Evolutionary conservation across 2,888 invertebrate species (phyloP).

Genomic region (Geophilus truncorum): DNA sequence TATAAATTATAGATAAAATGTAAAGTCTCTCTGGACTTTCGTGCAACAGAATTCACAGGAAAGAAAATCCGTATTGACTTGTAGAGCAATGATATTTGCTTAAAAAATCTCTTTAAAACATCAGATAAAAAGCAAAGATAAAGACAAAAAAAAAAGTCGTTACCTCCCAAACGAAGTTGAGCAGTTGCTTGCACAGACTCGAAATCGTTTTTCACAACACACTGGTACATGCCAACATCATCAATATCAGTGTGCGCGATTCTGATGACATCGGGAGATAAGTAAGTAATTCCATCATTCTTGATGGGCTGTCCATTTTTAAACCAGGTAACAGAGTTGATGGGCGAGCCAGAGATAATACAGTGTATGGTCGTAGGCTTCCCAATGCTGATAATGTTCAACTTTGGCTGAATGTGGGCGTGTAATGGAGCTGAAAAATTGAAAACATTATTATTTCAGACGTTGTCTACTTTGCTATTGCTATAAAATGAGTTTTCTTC

Average conservation of each 20-base stretch:
- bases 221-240: constrained; percentile 30
- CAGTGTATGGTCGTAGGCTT: constrained; percentile 28
- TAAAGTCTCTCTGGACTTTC: background rate
- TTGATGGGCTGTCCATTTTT: constrained; percentile 27
- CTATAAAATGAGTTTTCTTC: too few species aligned
- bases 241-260: constrained; percentile 23
- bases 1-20: background rate
- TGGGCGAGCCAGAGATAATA: constrained; percentile 27
- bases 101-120: background rate
- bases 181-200: constrained; percentile 22
- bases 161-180: constrained; percentile 29
- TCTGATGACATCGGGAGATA: constrained; percentile 22
- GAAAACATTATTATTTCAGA: background rate
- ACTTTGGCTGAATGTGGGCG: constrained; percentile 6
- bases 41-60: background rate
- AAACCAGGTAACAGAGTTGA: constrained; percentile 30
- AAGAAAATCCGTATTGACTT: background rate
- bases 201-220: constrained; percentile 13
- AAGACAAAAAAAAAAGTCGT: background rate
- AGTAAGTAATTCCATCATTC: background rate
- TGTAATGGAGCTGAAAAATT: constrained; percentile 17
- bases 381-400: constrained; percentile 30
- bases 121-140: background rate
- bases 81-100: too few species aligned
- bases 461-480: too few species aligned